These are phyloP conservation scores for Ctenodactylus gundi DNA, from an alignment of 2,113 vertebrate genomes.

Conservation along the genomic window DNA sequence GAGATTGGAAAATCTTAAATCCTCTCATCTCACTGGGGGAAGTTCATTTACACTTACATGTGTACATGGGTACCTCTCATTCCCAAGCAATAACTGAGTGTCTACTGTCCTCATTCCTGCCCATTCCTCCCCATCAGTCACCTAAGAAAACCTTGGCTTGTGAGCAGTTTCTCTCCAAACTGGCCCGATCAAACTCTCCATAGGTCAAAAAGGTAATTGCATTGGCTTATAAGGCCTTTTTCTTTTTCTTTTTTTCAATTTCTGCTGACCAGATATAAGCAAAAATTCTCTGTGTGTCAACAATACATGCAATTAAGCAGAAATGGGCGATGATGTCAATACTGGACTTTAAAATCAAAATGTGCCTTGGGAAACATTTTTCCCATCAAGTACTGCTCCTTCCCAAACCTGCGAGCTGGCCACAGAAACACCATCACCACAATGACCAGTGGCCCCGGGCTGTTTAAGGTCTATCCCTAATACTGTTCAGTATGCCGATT, in stretches of 20 bases:
- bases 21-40: background rate
- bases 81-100: background rate
- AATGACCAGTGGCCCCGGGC: background rate
- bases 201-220: slow-evolving; percentile 49
- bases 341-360: background rate
- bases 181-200: slow-evolving; percentile 40
- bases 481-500: background rate
- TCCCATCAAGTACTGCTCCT: background rate
- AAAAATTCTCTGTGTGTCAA: slow-evolving; percentile 64
- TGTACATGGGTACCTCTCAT: background rate
- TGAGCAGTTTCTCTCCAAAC: background rate
- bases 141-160: background rate
- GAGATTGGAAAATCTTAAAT: slow-evolving; percentile 11
- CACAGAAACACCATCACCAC: background rate
- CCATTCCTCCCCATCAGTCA: background rate
- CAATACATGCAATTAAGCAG: slow-evolving; percentile 50
- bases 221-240: slow-evolving; percentile 24
- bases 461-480: background rate
- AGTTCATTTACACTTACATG: background rate
- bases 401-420: background rate
- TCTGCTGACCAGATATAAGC: slow-evolving; percentile 59
- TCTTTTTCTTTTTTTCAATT: background rate
- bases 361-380: background rate
- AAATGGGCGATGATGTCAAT: background rate
- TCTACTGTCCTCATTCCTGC: background rate